These are phyloP conservation scores for Syrrhaptes paradoxus DNA, from an alignment of 2,113 vertebrate species.

Conservation along the genomic window DNA sequence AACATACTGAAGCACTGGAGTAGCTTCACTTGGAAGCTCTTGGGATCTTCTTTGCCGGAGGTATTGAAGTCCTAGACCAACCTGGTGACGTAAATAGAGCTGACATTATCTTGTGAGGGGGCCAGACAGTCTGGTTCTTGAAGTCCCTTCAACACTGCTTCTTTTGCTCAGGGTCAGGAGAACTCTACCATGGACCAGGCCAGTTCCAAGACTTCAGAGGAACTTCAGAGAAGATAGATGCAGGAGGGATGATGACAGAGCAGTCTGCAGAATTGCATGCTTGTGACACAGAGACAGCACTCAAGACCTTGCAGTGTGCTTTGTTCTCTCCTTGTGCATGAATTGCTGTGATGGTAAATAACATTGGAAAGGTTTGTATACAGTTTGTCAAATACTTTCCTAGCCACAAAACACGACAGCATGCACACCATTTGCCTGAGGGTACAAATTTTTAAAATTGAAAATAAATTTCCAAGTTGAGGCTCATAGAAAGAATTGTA, in stretches of 20 bases:
- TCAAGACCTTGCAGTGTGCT: background rate
- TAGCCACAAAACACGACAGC: background rate
- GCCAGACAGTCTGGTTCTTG: background rate
- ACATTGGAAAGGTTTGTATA: background rate
- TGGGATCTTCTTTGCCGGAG: background rate
- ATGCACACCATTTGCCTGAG: background rate
- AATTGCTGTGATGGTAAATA: background rate
- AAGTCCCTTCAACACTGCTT: background rate
- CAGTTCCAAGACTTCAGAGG: background rate
- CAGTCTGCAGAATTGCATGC: fast-evolving
- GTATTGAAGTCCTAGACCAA: background rate
- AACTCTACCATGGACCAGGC: background rate
- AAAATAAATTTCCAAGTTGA: background rate
- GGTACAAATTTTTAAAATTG: background rate
- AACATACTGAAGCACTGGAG: background rate
- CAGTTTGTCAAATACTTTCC: background rate
- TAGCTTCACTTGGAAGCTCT: background rate
- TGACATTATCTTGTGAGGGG: background rate
- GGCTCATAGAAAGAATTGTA: background rate
- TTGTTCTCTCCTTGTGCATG: background rate
- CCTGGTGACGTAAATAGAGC: background rate
- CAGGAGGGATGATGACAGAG: background rate
- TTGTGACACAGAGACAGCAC: background rate
- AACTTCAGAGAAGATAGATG: background rate
- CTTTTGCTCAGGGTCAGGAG: background rate